phyloP scores from a whole-genome alignment of 2,888 invertebrate species.

The Linnaemya vulpina region DNA sequence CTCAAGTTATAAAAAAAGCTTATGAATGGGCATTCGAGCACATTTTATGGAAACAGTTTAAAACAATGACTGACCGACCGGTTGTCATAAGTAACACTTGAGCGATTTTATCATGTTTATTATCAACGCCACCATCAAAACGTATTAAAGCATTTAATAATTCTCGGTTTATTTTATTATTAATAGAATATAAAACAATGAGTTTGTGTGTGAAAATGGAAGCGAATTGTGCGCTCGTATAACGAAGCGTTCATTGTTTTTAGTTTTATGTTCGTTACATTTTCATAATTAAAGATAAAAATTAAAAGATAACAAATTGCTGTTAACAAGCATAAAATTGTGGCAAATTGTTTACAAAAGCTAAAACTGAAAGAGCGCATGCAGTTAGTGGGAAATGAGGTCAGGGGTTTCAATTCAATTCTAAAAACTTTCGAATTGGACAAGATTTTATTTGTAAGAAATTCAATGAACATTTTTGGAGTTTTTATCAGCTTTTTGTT shows the following conservation, averaged over 20 bases:
- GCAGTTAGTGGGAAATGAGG: conserved; percentile 30
- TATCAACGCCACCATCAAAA: conserved; percentile 63
- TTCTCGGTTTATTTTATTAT: conserved; percentile 19
- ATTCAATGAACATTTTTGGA: background rate
- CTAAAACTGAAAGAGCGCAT: background rate
- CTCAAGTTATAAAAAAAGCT: background rate
- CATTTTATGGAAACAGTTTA: background rate
- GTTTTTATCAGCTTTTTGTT: conserved; percentile 1
- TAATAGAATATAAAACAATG: conserved; percentile 23
- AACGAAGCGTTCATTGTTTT: conserved; percentile 49
- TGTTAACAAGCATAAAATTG: conserved; percentile 66
- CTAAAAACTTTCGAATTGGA: conserved; percentile 2
- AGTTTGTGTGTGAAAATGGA: conserved; percentile 8
- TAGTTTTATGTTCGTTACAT: conserved; percentile 40
- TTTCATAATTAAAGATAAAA: conserved; percentile 67
- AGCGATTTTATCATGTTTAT: conserved; percentile 64
- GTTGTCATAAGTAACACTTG: conserved; percentile 66
- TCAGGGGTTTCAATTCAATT: conserved; percentile 21
- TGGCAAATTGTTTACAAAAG: conserved; percentile 28
- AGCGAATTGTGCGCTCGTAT: conserved; percentile 34
- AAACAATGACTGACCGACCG: conserved; percentile 15
- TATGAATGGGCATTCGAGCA: background rate
- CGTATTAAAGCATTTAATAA: conserved; percentile 57
- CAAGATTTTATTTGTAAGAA: background rate
- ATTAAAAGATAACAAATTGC: conserved; percentile 64